Percentiles rank a stretch among this genome's conserved stretches.
Evolutionary conservation across 2,888 invertebrate genomes (phyloP).

Genomic region (Diarsia mendica): DNA sequence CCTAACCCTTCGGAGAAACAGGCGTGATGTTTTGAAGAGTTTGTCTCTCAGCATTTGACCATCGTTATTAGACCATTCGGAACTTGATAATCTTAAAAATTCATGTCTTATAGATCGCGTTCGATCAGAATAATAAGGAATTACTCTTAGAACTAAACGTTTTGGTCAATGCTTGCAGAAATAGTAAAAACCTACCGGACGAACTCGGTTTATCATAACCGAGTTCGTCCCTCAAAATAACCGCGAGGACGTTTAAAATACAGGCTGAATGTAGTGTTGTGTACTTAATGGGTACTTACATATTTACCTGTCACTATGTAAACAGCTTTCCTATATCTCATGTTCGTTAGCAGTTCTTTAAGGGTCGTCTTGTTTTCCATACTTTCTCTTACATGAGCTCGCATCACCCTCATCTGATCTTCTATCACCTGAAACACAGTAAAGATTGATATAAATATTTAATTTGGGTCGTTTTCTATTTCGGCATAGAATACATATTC

Average conservation of each 20-base stretch:
- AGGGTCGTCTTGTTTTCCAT: constrained; percentile 88
- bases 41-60: neutral
- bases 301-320: constrained; percentile 85
- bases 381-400: constrained; percentile 86
- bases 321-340: constrained; percentile 87
- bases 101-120: too few relatives aligned
- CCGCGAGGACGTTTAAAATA: neutral
- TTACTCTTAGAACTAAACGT: neutral
- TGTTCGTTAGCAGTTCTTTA: constrained; percentile 87
- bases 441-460: neutral
- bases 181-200: too few relatives aligned
- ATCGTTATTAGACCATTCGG: too few relatives aligned
- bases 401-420: constrained; percentile 79
- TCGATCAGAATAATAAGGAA: neutral
- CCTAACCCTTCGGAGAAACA: too few relatives aligned
- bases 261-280: constrained; percentile 9
- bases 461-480: neutral
- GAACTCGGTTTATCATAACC: too few relatives aligned
- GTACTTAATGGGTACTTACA: constrained; percentile 57
- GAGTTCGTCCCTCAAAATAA: neutral
- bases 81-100: neutral
- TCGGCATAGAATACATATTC: neutral
- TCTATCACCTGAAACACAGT: constrained; percentile 79
- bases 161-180: neutral
- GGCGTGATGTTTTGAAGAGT: too few relatives aligned